phyloP scores from a whole-genome alignment of 1,140 invertebrate genomes.

The Thalassaphorura encarpata region DNA sequence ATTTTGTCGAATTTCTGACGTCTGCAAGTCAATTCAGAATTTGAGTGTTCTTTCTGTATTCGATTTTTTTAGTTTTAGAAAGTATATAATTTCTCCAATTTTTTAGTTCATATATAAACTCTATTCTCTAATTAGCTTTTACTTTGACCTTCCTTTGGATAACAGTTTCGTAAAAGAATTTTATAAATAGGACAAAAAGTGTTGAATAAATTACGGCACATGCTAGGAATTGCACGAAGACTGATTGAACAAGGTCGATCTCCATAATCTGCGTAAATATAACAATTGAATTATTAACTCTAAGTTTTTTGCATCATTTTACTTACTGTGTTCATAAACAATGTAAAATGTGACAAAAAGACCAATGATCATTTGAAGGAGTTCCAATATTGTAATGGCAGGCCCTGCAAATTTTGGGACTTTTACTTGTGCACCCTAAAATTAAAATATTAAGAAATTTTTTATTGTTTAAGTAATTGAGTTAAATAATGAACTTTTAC shows the following conservation, averaged over 20 bases:
- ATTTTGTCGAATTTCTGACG: too few relatives aligned
- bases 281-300: neutral
- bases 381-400: slow-evolving; percentile 13
- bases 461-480: neutral
- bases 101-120: too few relatives aligned
- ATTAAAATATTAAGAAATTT: neutral
- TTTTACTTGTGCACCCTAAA: slow-evolving; percentile 15
- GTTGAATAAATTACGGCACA: slow-evolving; percentile 19
- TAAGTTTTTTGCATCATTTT: neutral
- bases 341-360: slow-evolving; percentile 9
- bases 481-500: slow-evolving; percentile 1
- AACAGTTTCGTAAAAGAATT: slow-evolving; percentile 11
- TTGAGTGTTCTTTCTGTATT: too few relatives aligned
- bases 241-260: slow-evolving; percentile 6
- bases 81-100: too few relatives aligned
- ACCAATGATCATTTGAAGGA: slow-evolving; percentile 20
- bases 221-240: slow-evolving; percentile 12
- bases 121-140: too few relatives aligned
- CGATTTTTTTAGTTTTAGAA: too few relatives aligned
- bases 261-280: slow-evolving; percentile 10
- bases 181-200: slow-evolving; percentile 15
- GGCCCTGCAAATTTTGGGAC: slow-evolving; percentile 7
- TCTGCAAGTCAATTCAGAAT: too few relatives aligned
- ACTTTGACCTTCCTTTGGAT: slow-evolving; percentile 2
- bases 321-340: slow-evolving; percentile 13